Evolutionary conservation across 2,888 invertebrate species (phyloP).

Genomic region (Cyrtodaria siliqua): DNA sequence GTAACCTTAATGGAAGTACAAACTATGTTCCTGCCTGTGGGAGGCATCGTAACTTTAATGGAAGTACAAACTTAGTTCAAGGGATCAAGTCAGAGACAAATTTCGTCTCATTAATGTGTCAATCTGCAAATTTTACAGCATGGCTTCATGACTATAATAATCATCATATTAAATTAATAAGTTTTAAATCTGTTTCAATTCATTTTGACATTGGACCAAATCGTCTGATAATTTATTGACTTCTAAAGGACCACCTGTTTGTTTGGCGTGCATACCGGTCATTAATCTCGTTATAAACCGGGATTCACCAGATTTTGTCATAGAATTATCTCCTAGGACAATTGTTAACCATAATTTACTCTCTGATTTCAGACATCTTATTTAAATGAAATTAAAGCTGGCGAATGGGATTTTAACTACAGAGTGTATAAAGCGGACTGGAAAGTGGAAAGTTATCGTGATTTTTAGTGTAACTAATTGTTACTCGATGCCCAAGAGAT

Average conservation of each 20-base stretch:
- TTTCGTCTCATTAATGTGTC: conserved; percentile 57
- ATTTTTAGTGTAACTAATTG: conserved; percentile 40
- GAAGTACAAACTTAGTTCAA: too few species aligned
- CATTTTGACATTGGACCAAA: conserved; percentile 56
- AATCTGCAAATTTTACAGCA: conserved; percentile 35
- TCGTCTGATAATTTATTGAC: conserved; percentile 60
- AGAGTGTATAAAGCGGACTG: conserved; percentile 30
- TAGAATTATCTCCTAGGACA: conserved; percentile 50
- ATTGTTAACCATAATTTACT: conserved; percentile 50
- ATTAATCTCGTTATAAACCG: conserved; percentile 37
- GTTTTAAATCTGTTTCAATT: conserved; percentile 56
- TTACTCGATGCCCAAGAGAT: conserved; percentile 12
- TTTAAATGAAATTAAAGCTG: conserved; percentile 62
- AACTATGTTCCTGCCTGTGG: too few species aligned
- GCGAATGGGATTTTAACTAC: conserved; percentile 56
- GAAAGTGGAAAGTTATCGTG: conserved; percentile 46
- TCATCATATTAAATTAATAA: conserved; percentile 69
- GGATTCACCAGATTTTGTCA: conserved; percentile 19
- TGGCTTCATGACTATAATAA: conserved; percentile 38
- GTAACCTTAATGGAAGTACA: too few species aligned
- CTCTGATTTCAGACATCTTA: conserved; percentile 56
- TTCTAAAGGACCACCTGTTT: conserved; percentile 58
- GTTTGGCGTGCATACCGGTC: conserved; percentile 31
- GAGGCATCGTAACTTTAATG: too few species aligned
- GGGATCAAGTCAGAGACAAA: conserved; percentile 25